Base-by-base conservation (phyloP, 1,140 invertebrate genomes). In the Lithobius niger region DNA sequence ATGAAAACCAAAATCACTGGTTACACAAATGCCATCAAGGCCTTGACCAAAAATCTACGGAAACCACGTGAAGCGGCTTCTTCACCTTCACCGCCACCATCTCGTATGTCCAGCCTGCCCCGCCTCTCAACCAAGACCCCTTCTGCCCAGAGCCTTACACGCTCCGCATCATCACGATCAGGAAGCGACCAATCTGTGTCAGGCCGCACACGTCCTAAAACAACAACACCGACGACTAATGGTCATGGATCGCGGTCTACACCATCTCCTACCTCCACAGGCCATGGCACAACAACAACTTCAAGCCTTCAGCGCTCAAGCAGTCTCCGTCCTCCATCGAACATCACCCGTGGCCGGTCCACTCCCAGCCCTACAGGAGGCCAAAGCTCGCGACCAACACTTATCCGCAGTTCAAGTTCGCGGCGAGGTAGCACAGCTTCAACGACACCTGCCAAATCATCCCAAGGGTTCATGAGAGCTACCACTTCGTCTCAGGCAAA, bases 11-110 rank as follows among this genome's bases (percentile, higher is more conserved):
- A 63, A 49, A 48, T 69, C n/a, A 55, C 57, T 18, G 65, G 58
- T 4, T 67, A 68, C 19, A 66, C 66, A 2, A 60, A 62, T 22
- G 65, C 66, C 18, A 66, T 68, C 45, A 63, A 69, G 54, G 58
- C 59, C 27, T 28, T 67, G 19, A 64, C 66, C 44, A 62, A 65
- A 42, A 63, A 65, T 57, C 31, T 69, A 42, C 44, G 58, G 13
- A 54, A 56, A 52, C 42, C 64, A 19, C 19, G 22, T 15, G 19
- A 47, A 21, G 15, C 22, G 15, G 19, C 13, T 10, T 15, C 44
- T 47, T 22, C 10, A 19, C 13, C 6, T 47, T 21, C 22, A 47
- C 15, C 13, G 13, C 6, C 13, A 10, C 22, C 44, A 47, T 15
- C 6, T 21, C 44, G 19, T 13, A 15, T 47, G 19, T 19, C 13